Evolutionary conservation across 2,797 vertebrate species (phyloP), one percentile per base, ranked within the genome.

Genomic region (Aselliscus stoliczkanus): DNA sequence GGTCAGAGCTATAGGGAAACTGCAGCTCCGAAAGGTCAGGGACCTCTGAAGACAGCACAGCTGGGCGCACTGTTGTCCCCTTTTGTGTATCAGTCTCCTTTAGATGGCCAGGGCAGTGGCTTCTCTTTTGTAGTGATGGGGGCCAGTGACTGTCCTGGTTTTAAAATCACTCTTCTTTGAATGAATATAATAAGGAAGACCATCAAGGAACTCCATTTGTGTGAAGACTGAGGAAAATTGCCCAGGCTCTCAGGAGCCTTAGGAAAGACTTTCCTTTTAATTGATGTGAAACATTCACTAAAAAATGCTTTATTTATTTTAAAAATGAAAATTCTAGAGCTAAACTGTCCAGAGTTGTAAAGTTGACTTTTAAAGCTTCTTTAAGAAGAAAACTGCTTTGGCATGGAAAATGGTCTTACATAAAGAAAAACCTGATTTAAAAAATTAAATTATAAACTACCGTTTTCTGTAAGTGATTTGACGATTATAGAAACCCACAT

Each of bases 1-100:
- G 60, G 42, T 25, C 52, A 29, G 80, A 69, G 34, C 3, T 29
- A 15, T 18, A 54, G 47, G 85, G 70, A 83, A 50, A 12, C 31
- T 5, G 27, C 7, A 7, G 0, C n/a, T 18, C 15, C 9, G 47
- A 0, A 1, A 9, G 42, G n/a, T 17, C 1, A 13, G 42, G 75
- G 52, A 25, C 7, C 56, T 34, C 17, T 4, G n/a, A 27, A 31
- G 52, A 37, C 20, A 37, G 7, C 10, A 10, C 7, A 37, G 44
- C 23, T 8, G 3, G 12, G 42, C 0, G 0, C 18, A 5, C 2
- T 18, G 9, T 20, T 37, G 67, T 23, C 58, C 50, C 50, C 23
- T 12, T 20, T 10, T 2, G 39, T 1, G 1, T 9, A 1, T 65
- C n/a, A 39, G 20, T 21, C 75, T 31, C 39, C 77, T 13, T 25